Evolutionary conservation across 1,140 invertebrate genomes (phyloP), one percentile per base, ranked within the genome.

Genomic region (Trichonephila inaurata): DNA sequence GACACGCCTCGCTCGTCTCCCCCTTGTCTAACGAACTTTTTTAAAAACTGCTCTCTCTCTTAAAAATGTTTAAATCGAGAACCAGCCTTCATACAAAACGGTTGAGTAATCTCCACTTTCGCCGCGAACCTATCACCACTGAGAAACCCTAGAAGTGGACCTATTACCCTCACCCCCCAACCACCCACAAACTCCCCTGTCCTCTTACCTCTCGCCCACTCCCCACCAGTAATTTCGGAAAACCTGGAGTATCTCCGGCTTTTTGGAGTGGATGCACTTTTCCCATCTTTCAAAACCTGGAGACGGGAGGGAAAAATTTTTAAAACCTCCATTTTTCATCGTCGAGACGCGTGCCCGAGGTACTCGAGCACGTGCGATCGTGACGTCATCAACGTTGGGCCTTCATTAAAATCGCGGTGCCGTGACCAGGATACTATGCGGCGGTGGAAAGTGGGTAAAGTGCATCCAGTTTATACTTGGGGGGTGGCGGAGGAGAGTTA

Each of bases 361-460:
- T 44, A 90, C 88, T 90, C 88, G 66, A 90, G 88, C 88, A 90
- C 88, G 88, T 90, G 88, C 88, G 88, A 51, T 90, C 88, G 88
- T 90, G 88, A 90, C 88, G 88, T 90, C 88, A 90, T 77, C 33
- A 28, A n/a, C 62, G 88, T 40, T 44, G 44, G 51, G 66, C 66
- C 66, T 90, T 90, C 88, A 90, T 90, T 90, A 90, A 77, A 90
- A 40, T 40, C 33, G 33, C 18, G 87, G 44, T 83, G 81, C 81
- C 28, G 18, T 40, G 44, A 40, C 62, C n/a, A 40, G 24, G 40
- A 28, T 21, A 19, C 8, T 19, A 16, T 86, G 60, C 58, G 24
- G 24, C 14, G 33, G 7, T 14, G 5, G 28, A 19, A 33, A 1
- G 87, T 12, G 40, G 87, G 88, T 51, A 21, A 19, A 40, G 40